These are phyloP conservation scores for Dermolepida albohirtum DNA, from an alignment of 2,888 invertebrate species.

Conservation along the genomic window DNA sequence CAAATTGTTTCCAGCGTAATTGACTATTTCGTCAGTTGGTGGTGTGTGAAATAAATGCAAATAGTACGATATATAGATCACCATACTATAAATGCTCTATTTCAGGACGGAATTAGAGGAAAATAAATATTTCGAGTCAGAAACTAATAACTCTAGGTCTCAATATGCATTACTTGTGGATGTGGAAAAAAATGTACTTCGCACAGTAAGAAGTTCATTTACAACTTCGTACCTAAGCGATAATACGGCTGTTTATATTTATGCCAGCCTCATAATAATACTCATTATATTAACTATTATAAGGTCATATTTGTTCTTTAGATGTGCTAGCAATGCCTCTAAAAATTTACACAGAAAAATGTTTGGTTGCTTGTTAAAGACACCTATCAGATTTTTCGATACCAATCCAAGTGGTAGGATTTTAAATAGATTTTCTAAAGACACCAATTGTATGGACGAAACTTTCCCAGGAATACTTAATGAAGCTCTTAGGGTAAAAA, in stretches of 20 bases:
- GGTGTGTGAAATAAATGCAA: conserved; percentile 38
- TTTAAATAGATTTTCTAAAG: conserved; percentile 82
- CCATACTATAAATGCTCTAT: neutral
- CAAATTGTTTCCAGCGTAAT: conserved; percentile 47
- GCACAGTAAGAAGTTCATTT: conserved; percentile 18
- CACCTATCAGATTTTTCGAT: conserved; percentile 89
- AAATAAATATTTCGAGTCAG: conserved; percentile 19
- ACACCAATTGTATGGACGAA: conserved; percentile 80
- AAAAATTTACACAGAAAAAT: conserved; percentile 83
- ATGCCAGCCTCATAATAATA: conserved; percentile 57
- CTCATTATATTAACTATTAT: conserved; percentile 66
- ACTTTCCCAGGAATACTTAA: conserved; percentile 71
- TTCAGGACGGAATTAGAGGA: conserved; percentile 59
- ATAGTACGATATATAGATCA: neutral
- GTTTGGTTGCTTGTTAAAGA: conserved; percentile 82
- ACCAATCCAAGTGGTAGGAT: conserved; percentile 83
- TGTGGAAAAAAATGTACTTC: conserved; percentile 24
- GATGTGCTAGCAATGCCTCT: conserved; percentile 82
- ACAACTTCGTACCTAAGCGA: conserved; percentile 24
- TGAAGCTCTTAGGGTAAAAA: conserved; percentile 68
- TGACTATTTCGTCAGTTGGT: conserved; percentile 50
- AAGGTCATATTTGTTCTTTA: conserved; percentile 78
- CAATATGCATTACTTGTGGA: conserved; percentile 1
- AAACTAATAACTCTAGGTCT: neutral
- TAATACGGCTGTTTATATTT: conserved; percentile 60